Percentiles rank a stretch among this genome's conserved stretches.
Evolutionary conservation across 2,797 vertebrate genomes (phyloP).

Genomic region (Aulostomus chinensis): DNA sequence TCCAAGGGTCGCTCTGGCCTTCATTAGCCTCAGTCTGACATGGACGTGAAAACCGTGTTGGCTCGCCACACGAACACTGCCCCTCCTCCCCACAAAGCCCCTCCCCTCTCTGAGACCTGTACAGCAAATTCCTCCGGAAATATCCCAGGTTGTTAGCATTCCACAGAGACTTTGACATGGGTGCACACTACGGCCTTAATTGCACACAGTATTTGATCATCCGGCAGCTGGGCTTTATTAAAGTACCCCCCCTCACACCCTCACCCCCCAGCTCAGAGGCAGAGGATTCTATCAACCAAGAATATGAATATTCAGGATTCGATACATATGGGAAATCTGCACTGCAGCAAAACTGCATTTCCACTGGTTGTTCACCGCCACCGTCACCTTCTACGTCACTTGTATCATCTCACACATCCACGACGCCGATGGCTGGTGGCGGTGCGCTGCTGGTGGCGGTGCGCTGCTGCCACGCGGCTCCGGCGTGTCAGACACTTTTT

Average conservation of each 20-base stretch:
- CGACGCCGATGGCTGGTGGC: too few species aligned
- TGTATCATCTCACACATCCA: too few species aligned
- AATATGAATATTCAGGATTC: slow-evolving; percentile 48
- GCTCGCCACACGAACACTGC: slow-evolving; percentile 62
- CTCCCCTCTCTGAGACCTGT: slow-evolving; percentile 52
- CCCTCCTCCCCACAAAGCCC: slow-evolving; percentile 38
- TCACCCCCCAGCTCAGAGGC: slow-evolving; percentile 39
- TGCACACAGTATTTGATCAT: slow-evolving; percentile 76
- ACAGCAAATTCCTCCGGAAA: slow-evolving; percentile 70
- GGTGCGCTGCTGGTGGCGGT: too few species aligned
- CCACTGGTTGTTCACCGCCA: too few species aligned
- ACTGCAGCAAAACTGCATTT: slow-evolving; percentile 13
- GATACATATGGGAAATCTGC: slow-evolving; percentile 13
- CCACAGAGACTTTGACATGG: slow-evolving; percentile 69
- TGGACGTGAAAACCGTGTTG: slow-evolving; percentile 74
- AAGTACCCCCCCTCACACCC: slow-evolving; percentile 47
- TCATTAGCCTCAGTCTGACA: slow-evolving; percentile 78
- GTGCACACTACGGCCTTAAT: slow-evolving; percentile 72
- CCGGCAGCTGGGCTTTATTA: slow-evolving; percentile 75
- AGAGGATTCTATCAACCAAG: slow-evolving; percentile 24
- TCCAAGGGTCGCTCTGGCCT: slow-evolving; percentile 73
- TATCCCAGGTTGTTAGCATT: slow-evolving; percentile 77
- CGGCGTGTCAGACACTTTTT: too few species aligned
- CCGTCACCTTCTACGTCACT: too few species aligned
- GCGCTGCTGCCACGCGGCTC: too few species aligned